Conservation (phyloP, 1,140 invertebrate species). For the Rhagoletis zephyria region DNA sequence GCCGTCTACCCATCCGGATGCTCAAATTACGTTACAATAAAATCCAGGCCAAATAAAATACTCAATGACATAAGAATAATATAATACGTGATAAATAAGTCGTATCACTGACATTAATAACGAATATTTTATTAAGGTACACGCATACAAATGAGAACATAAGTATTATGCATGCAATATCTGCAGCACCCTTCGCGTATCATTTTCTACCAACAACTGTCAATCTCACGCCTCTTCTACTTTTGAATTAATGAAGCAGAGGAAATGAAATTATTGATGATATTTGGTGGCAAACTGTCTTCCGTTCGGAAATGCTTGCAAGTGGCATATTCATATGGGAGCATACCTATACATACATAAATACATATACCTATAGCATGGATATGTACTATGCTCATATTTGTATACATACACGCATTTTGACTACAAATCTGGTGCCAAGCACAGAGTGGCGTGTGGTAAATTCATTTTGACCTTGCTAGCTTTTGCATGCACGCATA, state of each 20-base stretch:
- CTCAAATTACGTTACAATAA: neutral
- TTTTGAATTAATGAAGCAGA: slow-evolving; percentile 36
- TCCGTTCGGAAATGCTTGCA: slow-evolving; percentile 10
- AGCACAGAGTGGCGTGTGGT: neutral
- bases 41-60: slow-evolving; percentile 9
- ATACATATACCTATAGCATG: too few species aligned
- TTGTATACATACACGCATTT: too few species aligned
- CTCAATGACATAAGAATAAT: neutral
- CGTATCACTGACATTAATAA: slow-evolving; percentile 27
- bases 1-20: neutral
- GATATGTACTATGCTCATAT: neutral
- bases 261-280: slow-evolving; percentile 2
- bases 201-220: neutral
- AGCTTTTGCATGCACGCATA: neutral
- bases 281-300: neutral
- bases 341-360: too few species aligned
- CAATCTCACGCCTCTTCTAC: slow-evolving; percentile 8
- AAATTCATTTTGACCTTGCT: slow-evolving; percentile 25
- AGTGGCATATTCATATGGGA: neutral
- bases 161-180: neutral
- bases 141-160: neutral
- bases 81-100: slow-evolving; percentile 38
- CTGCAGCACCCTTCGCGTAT: neutral
- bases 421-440: neutral
- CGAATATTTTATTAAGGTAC: slow-evolving; percentile 36